Evolutionary conservation across 2,888 invertebrate genomes (phyloP).

Genomic region (Clivina fossor): DNA sequence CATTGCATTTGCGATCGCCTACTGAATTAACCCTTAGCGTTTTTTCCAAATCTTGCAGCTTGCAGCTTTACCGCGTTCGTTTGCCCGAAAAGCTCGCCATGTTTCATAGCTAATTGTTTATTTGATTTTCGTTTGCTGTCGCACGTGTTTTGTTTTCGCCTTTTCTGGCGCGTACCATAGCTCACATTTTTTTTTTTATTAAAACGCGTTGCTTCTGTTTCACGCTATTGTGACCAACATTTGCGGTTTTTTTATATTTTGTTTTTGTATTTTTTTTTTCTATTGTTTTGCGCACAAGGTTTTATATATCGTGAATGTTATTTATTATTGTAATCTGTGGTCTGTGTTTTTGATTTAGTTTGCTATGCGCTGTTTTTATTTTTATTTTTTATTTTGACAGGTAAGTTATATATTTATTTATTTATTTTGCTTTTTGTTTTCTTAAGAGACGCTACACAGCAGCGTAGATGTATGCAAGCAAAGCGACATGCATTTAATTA

Average conservation of each 20-base stretch:
- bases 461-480: too few species aligned
- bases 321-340: conserved; percentile 21
- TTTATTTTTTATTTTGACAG: conserved; percentile 12
- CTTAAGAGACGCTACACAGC: too few species aligned
- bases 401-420: conserved; percentile 11
- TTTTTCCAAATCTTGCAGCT: too few species aligned
- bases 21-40: too few species aligned
- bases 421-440: conserved; percentile 1
- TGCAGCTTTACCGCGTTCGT: not conserved
- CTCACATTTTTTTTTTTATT: conserved; percentile 18
- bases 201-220: conserved; percentile 19
- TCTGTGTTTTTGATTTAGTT: not conserved
- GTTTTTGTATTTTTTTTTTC: not conserved
- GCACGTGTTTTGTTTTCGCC: conserved; percentile 25
- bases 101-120: conserved; percentile 32
- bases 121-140: conserved; percentile 24
- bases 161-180: too few species aligned
- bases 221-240: too few species aligned
- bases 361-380: conserved; percentile 10
- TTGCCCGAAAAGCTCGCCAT: conserved; percentile 10
- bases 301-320: conserved; percentile 23
- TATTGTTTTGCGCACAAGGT: conserved; percentile 4
- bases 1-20: too few species aligned
- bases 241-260: too few species aligned
- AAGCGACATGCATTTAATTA: too few species aligned